Base-by-base conservation (phyloP, 1,140 invertebrate genomes). In the Listronotus bonariensis region DNA sequence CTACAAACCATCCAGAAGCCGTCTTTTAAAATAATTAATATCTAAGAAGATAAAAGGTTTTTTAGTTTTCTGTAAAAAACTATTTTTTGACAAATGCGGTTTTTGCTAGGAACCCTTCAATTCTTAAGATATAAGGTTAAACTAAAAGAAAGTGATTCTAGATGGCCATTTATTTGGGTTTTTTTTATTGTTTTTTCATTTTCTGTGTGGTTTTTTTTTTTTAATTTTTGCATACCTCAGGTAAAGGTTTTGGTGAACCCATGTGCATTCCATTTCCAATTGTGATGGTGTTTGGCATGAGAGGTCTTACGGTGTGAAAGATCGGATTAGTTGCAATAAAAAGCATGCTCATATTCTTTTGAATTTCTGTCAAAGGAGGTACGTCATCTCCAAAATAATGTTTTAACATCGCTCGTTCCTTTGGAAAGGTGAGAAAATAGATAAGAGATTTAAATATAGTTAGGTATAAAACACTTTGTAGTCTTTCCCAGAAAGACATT, bases 251-350 rank as follows among this genome's bases (percentile, higher is more conserved):
- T 5, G 72, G 68, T 59, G 77, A 76, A 36, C 78, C 72, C 40
- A 56, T 18, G 71, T 85, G 83, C 34, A 83, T 71, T 3, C 82
- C 82, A 34, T 80, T 80, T 7, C 82, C 81, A 49, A 85, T 71
- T 59, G 80, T 74, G 8, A 84, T 71, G 4, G 83, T 78, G 56
- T 72, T 77, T 7, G 82, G 81, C 11, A 80, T 77, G 9, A 80
- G 68, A 8, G 84, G 79, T 43, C 80, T 75, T 40, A 78, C 76
- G 34, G 76, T 74, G 45, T 78, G 72, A 68, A 82, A 77, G 17
- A 80, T 70, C 3, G 79, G 78, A 78, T 85, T 78, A 9, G 72
- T 72, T 69, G 82, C 83, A 3, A 81, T 57, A 59, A 88, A 81
- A n/a, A 86, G 42, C 73, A 88, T 72, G 42, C 81, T 80, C 0